Evolutionary conservation across 2,888 invertebrate species (phyloP), one percentile per base, ranked within the genome.

Genomic region (Syritta pipiens): DNA sequence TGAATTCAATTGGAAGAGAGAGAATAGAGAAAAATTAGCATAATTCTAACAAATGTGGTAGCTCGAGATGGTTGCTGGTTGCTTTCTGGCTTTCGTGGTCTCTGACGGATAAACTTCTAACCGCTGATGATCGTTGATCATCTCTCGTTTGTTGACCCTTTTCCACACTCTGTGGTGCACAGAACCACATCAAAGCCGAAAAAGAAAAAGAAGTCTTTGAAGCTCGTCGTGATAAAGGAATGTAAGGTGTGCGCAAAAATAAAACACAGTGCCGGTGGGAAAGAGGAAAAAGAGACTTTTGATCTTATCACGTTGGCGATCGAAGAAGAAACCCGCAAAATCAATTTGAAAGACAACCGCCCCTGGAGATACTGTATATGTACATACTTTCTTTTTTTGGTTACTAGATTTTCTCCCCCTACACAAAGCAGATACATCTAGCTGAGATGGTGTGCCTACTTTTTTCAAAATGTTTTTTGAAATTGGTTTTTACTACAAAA

Each of bases 141-240:
- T 59, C 46, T 65, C 63, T 76, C 32, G 77, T 77, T 77, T 77
- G 60, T 77, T 77, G 72, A 77, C 77, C 77, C 72, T 72, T 77
- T 63, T n/a, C n/a, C n/a, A n/a, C 30, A 63, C 63, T 62, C 30
- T 20, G 19, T 24, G 30, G 22, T 44, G 32, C 44, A 53, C 53
- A 35, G 32, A 14, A n/a, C n/a, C n/a, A n/a, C n/a, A n/a, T n/a
- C n/a, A n/a, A n/a, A n/a, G n/a, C n/a, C n/a, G n/a, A n/a, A n/a
- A n/a, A n/a, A n/a, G n/a, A n/a, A n/a, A n/a, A n/a, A n/a, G n/a
- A n/a, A n/a, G n/a, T n/a, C n/a, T n/a, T n/a, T n/a, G n/a, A n/a
- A n/a, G n/a, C n/a, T n/a, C n/a, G n/a, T n/a, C n/a, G 5, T 40
- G 19, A 26, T 42, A 65, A 53, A 14, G 3, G 9, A 30, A 17